Base-by-base conservation (phyloP, 2,888 invertebrate genomes). In the Tachina fera region DNA sequence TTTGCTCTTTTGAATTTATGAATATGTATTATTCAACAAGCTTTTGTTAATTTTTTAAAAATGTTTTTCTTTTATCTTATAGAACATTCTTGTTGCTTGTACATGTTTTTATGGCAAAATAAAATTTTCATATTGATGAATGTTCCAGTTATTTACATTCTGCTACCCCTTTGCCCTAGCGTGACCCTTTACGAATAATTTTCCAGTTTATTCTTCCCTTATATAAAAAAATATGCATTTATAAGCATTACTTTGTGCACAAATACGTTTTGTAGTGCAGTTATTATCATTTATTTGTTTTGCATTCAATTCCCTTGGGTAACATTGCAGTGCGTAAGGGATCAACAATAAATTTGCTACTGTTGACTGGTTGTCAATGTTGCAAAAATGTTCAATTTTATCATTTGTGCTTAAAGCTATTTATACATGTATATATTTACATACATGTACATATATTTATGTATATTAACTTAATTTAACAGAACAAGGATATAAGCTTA, bases 351-450 rank as follows among this genome's bases (percentile, higher is more conserved):
- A 82, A 82, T 85, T 31, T 78, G 68, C 78, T 82, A 43, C 65
- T 74, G 77, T 78, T 82, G 85, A 82, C 63, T 78, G 72, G 74
- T 67, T 85, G 82, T 75, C 85, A 85, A 85, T 82, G 84, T 51
- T 81, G 81, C 11, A 61, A 51, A 84, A 63, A 67, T 53, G 72
- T 77, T 72, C 49, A 72, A 77, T 68, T 84, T 84, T 81, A 81
- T 81, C 81, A 63, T 74, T 68, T 70, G 14, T 49, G 49, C 58
- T 63, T 49, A 53, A 65, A 49, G 56, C 39, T 51, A 43, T 56
- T 68, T 49, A 16, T 19, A 41, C n/a, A 47, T 70, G 9, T 3
- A 16, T 14, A 14, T n/a, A n/a, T n/a, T n/a, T n/a, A n/a, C n/a
- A 16, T 19, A 41, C n/a, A 47, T 70, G 9, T 3, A 16, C 10